Conservation (phyloP, 2,888 invertebrate species). For the Zaprionus obscuricornis region DNA sequence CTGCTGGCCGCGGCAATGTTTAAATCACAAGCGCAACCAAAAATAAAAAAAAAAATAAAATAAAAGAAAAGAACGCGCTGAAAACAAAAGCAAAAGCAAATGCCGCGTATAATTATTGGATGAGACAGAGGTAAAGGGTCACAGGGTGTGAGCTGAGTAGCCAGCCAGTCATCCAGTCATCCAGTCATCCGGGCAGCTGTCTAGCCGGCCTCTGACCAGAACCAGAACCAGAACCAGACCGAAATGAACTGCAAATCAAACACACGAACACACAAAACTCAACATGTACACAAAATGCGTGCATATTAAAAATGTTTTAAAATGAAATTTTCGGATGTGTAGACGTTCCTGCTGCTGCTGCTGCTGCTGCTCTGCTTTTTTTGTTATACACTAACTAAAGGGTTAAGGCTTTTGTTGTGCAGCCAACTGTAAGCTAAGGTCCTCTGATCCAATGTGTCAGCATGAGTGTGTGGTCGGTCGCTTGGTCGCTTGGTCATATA, state of each 20-base stretch:
- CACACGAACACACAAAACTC: no score
- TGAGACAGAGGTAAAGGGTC: conserved; percentile 22
- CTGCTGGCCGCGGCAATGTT: no score
- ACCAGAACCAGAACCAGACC: conserved; percentile 39
- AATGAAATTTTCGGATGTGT: conserved; percentile 45
- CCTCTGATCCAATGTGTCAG: conserved; percentile 45
- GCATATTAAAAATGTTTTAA: conserved; percentile 73
- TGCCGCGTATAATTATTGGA: conserved; percentile 78
- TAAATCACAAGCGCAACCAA: conserved; percentile 7
- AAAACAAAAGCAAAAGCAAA: conserved; percentile 67
- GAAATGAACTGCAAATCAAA: conserved; percentile 70
- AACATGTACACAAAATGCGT: conserved; percentile 62
- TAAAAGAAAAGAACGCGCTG: conserved; percentile 20
- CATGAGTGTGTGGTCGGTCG: conserved; percentile 1
- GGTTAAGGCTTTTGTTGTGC: conserved; percentile 70
- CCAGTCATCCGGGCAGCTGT: conserved; percentile 54
- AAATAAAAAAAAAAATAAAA: conserved; percentile 30
- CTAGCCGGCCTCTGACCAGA: conserved; percentile 54
- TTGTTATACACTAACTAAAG: conserved; percentile 35
- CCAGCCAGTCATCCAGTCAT: conserved; percentile 31
- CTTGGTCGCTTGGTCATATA: no score
- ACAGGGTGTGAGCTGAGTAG: conserved; percentile 19
- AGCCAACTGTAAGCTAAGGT: conserved; percentile 63
- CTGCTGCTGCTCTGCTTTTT: conserved; percentile 24
- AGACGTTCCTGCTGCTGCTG: conserved; percentile 1